Evolutionary conservation across 2,888 invertebrate species (phyloP), one percentile per base, ranked within the genome.

Genomic region (Dendrolimus houi): DNA sequence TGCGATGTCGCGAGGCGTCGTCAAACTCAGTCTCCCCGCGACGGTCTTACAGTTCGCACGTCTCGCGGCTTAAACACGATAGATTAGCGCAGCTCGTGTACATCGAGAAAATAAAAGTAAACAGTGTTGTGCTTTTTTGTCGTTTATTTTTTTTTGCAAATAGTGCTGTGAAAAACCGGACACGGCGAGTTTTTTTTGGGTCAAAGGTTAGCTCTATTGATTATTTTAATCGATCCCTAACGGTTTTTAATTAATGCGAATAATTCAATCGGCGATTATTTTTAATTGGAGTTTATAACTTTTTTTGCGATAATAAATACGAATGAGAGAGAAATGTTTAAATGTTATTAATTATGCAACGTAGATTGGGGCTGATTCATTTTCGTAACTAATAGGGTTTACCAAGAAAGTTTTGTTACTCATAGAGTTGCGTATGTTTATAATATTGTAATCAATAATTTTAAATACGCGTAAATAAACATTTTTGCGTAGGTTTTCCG

Each of bases 41-140:
- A 70, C 75, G 63, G 67, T 64, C 68, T 72, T 57, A 60, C 55
- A 55, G 68, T 59, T 63, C 65, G 60, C 62, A 62, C 67, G 68
- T 67, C 70, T 72, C 72, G 71, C 68, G 65, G 59, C 53, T 66
- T 69, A 70, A 70, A 67, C 59, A 56, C 76, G 78, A 78, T 78
- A 77, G 67, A 64, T 65, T 61, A 67, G 72, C 67, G 74, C 62
- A 69, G 72, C 68, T 63, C 69, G 55, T 64, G 64, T 74, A 76
- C 78, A 76, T 71, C 62, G 63, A 61, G 64, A 63, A 60, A 65
- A 71, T 62, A 74, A 72, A 60, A 69, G 66, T 65, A 62, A 59
- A 56, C 69, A 73, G 83, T 83, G 82, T 71, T 74, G 79, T 81
- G 77, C 66, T 72, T 69, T 75, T 64, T 65, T 71, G 67, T 64